Conservation (phyloP, 2,888 invertebrate genomes). For the Byasa hedistus region DNA sequence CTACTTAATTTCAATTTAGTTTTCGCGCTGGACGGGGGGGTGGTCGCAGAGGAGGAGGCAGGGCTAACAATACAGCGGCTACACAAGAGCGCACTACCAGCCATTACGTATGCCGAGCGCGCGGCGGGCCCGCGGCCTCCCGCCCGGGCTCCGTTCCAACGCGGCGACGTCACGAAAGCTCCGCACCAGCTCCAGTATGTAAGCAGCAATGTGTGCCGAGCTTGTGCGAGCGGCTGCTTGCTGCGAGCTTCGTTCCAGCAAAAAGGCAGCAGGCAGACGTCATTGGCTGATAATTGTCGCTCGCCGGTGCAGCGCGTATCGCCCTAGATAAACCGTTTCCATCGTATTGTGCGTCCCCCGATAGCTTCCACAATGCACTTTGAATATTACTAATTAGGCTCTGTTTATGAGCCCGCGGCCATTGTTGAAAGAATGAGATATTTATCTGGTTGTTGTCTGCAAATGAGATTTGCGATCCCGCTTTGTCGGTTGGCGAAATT, state of each 20-base stretch:
- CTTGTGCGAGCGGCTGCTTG: neutral
- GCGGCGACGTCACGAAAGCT: conserved; percentile 20
- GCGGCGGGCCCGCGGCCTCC: conserved; percentile 51
- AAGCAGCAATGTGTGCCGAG: conserved; percentile 21
- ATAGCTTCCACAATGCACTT: conserved; percentile 73
- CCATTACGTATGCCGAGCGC: conserved; percentile 74
- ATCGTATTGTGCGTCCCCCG: conserved; percentile 74
- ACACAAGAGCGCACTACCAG: conserved; percentile 73
- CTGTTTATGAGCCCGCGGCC: conserved; percentile 73
- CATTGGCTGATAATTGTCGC: conserved; percentile 76
- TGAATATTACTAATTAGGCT: conserved; percentile 79
- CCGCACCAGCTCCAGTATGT: conserved; percentile 29
- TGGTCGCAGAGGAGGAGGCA: conserved; percentile 50
- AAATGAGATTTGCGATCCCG: conserved; percentile 77
- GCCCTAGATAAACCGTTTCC: conserved; percentile 75
- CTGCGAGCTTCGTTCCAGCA: conserved; percentile 32
- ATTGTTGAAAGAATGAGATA: conserved; percentile 79
- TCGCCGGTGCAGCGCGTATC: conserved; percentile 63
- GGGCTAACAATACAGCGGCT: conserved; percentile 61
- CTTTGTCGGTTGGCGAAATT: conserved; percentile 73
- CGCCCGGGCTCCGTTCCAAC: conserved; percentile 33
- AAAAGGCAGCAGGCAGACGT: conserved; percentile 50
- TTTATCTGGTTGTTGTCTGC: conserved; percentile 75
- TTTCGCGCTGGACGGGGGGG: conserved; percentile 49
- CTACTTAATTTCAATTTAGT: conserved; percentile 58